Evolutionary conservation across 2,113 vertebrate genomes (phyloP), one percentile per base, ranked within the genome.

Genomic region (Lates calcarifer): DNA sequence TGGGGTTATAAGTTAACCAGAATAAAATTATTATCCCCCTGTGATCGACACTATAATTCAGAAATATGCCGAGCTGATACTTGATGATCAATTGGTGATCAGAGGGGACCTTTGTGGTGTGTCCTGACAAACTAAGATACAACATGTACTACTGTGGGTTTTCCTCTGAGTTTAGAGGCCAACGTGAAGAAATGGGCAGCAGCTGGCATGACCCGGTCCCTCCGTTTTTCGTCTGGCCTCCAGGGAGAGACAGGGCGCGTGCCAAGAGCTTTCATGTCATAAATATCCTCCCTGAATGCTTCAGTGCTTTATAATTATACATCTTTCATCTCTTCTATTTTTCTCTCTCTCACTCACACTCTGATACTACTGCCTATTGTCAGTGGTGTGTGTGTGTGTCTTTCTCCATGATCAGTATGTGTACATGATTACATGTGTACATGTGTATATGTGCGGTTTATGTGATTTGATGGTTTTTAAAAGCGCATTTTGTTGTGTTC

Each of bases 191-290:
- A 69, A 65, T 43, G 60, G 62, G 57, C 47, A 83, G 81, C 70
- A 87, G 77, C 79, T 85, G 79, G 65, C 79, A 63, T 41, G 45
- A 68, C 51, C 26, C 4, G 0, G 45, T 70, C 58, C 49, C 71
- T 79, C 81, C 49, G 35, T 49, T 63, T 77, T 70, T 49, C 15
- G 0, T 24, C 39, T 15, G 43, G 70, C 22, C 86, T 87, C 61
- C 26, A 76, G 84, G 74, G 75, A 87, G 65, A 83, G 71, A 75
- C 58, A 14, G 18, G 72, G 71, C 79, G 35, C 58, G 43, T 82
- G 87, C 89, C 81, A 89, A 81, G 60, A 62, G 78, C 79, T 88
- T 89, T 92, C 74, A 90, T 85, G 78, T 91, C 79, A 81, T 92
- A 90, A 89, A 89, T 88, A 89, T 89, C 58, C 65, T 85, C 70